Conservation (phyloP, 2,797 vertebrate genomes). For the Coracias cyanogaster region DNA sequence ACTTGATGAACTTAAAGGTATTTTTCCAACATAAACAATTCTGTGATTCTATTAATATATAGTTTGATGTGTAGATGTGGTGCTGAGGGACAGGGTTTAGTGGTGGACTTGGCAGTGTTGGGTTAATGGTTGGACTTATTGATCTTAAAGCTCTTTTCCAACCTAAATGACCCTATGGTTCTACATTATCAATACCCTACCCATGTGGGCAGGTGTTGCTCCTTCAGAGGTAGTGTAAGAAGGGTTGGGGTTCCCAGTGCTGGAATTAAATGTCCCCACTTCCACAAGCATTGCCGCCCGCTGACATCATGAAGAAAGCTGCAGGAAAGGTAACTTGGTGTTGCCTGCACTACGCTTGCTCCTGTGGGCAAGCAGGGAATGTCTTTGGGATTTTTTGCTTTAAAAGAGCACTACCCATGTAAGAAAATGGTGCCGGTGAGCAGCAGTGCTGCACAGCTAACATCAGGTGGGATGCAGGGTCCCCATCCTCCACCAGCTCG, state of each 20-base stretch:
- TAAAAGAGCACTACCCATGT: neutral
- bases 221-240: neutral
- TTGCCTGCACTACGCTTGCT: neutral
- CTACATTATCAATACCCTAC: accelerated
- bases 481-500: neutral
- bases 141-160: neutral
- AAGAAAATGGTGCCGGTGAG: neutral
- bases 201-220: neutral
- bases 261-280: too few species aligned
- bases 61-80: too few species aligned
- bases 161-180: neutral
- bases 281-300: too few species aligned
- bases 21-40: neutral
- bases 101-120: too few species aligned
- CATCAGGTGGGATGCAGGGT: neutral
- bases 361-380: neutral
- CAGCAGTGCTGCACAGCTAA: too few species aligned
- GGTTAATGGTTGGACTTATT: neutral
- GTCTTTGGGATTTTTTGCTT: neutral
- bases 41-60: neutral
- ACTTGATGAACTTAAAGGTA: neutral
- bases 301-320: too few species aligned
- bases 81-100: too few species aligned
- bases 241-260: neutral
- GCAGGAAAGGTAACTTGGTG: neutral